These are phyloP conservation scores for Zoroaster sp. DNA, from an alignment of 53 echinoderm and acorn worm genomes.

Conservation along the genomic window DNA sequence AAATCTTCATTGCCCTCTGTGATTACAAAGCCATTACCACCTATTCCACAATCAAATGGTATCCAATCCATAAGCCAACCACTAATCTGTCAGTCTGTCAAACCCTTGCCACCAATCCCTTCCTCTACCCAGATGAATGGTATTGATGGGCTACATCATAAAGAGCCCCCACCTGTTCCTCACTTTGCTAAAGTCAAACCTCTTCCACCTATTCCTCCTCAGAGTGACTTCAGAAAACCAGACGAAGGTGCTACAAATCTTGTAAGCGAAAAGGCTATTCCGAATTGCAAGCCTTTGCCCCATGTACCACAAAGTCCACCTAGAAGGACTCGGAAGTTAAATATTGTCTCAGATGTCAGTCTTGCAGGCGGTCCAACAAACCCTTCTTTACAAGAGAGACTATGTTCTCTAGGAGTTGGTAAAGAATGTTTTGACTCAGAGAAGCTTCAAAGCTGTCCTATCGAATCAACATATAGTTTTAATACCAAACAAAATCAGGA, in stretches of 20 bases:
- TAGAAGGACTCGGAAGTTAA: neutral
- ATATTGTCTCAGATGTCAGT: neutral
- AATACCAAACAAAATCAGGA: neutral
- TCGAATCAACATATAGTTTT: conserved; percentile 26
- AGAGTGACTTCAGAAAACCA: neutral
- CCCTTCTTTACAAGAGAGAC: neutral
- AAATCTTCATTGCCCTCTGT: neutral
- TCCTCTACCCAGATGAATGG: neutral
- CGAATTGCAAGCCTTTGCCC: neutral
- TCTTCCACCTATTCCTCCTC: conserved; percentile 16
- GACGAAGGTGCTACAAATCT: neutral
- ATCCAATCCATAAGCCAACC: neutral
- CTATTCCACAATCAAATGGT: neutral
- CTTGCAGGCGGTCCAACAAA: neutral
- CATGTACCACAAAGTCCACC: neutral
- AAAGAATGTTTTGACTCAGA: neutral
- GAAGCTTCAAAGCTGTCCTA: neutral
- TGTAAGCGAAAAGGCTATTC: neutral
- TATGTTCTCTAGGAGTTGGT: neutral
- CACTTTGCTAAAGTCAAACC: neutral
- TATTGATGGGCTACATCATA: neutral
- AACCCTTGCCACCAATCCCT: conserved; percentile 33
- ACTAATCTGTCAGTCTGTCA: neutral
- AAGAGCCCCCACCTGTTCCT: neutral
- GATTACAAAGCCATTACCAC: conserved; percentile 10